Evolutionary conservation across 2,888 invertebrate genomes (phyloP), one percentile per base, ranked within the genome.

Genomic region (Coleophora deauratella): DNA sequence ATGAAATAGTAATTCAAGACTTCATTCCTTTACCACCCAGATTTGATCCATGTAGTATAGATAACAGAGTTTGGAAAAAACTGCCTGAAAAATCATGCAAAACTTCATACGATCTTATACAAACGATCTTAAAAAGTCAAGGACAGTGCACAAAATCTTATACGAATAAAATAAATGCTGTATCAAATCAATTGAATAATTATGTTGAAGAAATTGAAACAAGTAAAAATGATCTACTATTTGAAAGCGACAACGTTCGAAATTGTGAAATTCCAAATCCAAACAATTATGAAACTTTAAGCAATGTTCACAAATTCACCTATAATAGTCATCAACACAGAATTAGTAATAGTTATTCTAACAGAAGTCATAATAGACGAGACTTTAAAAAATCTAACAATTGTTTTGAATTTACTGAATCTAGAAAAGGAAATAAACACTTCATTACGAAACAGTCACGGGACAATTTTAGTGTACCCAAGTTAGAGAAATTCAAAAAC

Each of bases 81-180:
- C 30, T 13, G 3, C 13, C 21, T 6, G 38, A 47, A 11, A 61
- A 59, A 39, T 10, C 32, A 1, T 55, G 49, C 39, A 60, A 64
- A 46, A 71, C 67, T 15, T 72, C 76, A 0, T 65, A 69, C 47
- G 79, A 80, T 47, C 62, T 81, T 30, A 46, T 81, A 11, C 56
- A 71, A 50, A 69, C 78, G 8, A 55, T 75, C 48, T 41, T 67
- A 12, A 53, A 47, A 30, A 64, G 45, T 45, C 63, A 68, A 46
- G 38, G 42, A 43, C 38, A 43, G 21, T 30, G 33, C 38, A 27
- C 40, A 27, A 4, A 3, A 21, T 21, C 21, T 6, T 4, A 21
- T 6, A 21, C 3, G 6, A 21, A 21, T 21, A 21, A 21, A 21
- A 21, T 21, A 3, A 4, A 21, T 21, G 21, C 21, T 21, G 21